phyloP scores from a whole-genome alignment of 2,888 invertebrate genomes.

The Acrobeloides nanus region DNA sequence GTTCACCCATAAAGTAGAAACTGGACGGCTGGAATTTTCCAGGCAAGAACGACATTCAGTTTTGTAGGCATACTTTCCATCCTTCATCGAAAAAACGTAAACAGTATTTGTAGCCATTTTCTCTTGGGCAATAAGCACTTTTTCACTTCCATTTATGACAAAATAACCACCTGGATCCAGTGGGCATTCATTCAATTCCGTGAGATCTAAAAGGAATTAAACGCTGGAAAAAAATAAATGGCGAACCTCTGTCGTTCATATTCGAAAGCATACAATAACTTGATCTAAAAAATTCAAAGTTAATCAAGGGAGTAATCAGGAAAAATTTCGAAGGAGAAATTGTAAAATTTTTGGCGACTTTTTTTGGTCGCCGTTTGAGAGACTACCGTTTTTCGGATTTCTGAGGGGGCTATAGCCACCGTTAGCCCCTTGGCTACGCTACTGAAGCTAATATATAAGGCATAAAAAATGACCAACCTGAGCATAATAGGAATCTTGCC shows the following conservation, averaged over 20 bases:
- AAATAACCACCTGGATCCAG: constrained; percentile 97
- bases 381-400: too few species aligned
- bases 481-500: constrained; percentile 98
- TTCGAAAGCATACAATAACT: constrained; percentile 90
- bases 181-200: constrained; percentile 97
- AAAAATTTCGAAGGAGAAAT: not conserved
- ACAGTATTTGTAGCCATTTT: constrained; percentile 99
- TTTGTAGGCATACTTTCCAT: constrained; percentile 96
- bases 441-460: too few species aligned
- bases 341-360: too few species aligned
- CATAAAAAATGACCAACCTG: constrained; percentile 25
- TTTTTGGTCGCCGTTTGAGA: not conserved
- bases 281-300: constrained; percentile 70
- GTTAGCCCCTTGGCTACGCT: too few species aligned
- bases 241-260: constrained; percentile 91
- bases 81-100: constrained; percentile 98
- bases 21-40: constrained; percentile 82
- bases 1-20: constrained; percentile 84
- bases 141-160: constrained; percentile 98
- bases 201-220: too few species aligned
- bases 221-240: too few species aligned
- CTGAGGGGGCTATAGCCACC: too few species aligned
- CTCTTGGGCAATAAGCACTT: constrained; percentile 94
- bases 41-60: constrained; percentile 91
- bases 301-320: too few species aligned